These are phyloP conservation scores for Piprites chloris DNA, from an alignment of 2,113 vertebrate species.

Conservation along the genomic window DNA sequence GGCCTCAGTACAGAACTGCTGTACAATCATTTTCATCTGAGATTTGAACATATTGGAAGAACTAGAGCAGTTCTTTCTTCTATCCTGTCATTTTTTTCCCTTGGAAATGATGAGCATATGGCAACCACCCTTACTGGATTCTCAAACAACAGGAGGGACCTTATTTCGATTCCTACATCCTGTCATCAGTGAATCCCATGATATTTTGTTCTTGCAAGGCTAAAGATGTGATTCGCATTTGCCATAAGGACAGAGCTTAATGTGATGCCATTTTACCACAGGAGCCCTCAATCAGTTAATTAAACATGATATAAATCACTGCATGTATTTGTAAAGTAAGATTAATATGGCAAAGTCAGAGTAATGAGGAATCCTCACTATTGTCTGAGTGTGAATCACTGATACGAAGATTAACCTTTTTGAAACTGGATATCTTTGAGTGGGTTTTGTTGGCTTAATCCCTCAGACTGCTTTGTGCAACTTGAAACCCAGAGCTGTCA, in stretches of 20 bases:
- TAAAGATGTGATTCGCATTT: slow-evolving; percentile 81
- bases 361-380: slow-evolving; percentile 69
- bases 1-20: slow-evolving; percentile 75
- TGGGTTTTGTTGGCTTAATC: slow-evolving; percentile 82
- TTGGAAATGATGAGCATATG: slow-evolving; percentile 91
- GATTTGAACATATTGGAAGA: slow-evolving; percentile 93
- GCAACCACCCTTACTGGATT: slow-evolving; percentile 87
- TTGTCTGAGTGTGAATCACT: slow-evolving; percentile 71
- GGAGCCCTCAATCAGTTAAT: slow-evolving; percentile 84
- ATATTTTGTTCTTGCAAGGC: slow-evolving; percentile 80
- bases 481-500: slow-evolving; percentile 78
- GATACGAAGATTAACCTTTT: slow-evolving; percentile 77
- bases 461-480: slow-evolving; percentile 78
- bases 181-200: slow-evolving; percentile 86
- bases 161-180: slow-evolving; percentile 86
- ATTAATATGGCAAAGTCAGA: slow-evolving; percentile 78
- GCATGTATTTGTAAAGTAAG: slow-evolving; percentile 80
- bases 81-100: slow-evolving; percentile 85
- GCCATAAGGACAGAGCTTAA: slow-evolving; percentile 81
- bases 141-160: slow-evolving; percentile 87
- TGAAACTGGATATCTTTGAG: slow-evolving; percentile 82
- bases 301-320: slow-evolving; percentile 85
- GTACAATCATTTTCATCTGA: slow-evolving; percentile 82
- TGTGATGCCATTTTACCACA: slow-evolving; percentile 78
- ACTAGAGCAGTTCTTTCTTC: slow-evolving; percentile 84